Base-by-base conservation (phyloP, 2,113 vertebrate species). In the Brienomyrus longianalis region DNA sequence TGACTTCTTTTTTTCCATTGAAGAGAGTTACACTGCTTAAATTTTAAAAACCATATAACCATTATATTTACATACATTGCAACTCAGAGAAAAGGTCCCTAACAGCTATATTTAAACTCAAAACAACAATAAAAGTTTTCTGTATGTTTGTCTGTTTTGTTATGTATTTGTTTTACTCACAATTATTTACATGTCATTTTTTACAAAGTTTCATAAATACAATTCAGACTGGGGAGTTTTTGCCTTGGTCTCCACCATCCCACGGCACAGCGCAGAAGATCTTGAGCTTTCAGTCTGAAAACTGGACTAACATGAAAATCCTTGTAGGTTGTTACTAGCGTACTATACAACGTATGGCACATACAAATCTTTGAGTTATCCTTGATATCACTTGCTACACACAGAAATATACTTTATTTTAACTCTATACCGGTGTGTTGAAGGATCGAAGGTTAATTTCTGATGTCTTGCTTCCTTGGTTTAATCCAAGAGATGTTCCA, bases 31-130 rank as follows among this genome's bases (percentile, higher is more conserved):
- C 92, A 93, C 93, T 92, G 93, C 91, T 91, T 92, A 83, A 89
- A 83, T 87, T 83, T 83, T 93, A 94, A 94, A 95, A 93, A 93
- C 94, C 95, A 91, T 92, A 91, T 92, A 95, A 95, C 90, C 94
- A 93, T 95, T 95, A 96, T 96, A 96, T 97, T 97, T 98, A 98
- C 96, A 97, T 92, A 94, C 96, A 96, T 92, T 92, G 95, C 93
- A 96, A 96, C 96, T 94, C 35, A 80, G 35, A 80, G 94, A 96
- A 96, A 94, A 95, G 93, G 21, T 95, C 92, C 93, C 95, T 95
- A 96, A 95, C 96, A 96, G 95, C 94, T 95, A 93, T 95, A 95
- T 95, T 95, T 93, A 94, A 96, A 97, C 94, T 92, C 91, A 96
- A 96, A 96, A 96, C 95, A 96, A 95, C 96, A 92, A 95, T 94